phyloP scores from a whole-genome alignment of 2,797 vertebrate species.

The Sebastes oblongus region DNA sequence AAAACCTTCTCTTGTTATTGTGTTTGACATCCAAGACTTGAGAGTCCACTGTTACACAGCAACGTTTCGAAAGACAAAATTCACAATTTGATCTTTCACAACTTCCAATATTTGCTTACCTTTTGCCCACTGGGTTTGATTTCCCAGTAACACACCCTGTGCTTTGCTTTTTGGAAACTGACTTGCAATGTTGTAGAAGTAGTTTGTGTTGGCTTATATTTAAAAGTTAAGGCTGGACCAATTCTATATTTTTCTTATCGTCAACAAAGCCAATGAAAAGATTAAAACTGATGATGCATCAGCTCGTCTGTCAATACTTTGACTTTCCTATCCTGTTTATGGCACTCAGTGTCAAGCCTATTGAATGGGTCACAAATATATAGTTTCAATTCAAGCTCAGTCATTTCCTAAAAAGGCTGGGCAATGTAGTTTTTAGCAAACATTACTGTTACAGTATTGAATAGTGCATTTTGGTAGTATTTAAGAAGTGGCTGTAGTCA shows the following conservation, averaged over 20 bases:
- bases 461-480: not conserved
- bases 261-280: not conserved
- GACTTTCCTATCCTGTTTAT: not conserved
- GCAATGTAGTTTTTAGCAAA: not conserved
- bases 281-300: not conserved
- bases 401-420: too few relatives aligned
- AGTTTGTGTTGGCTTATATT: not conserved
- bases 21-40: not conserved
- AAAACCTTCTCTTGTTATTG: not conserved
- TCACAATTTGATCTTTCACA: not conserved
- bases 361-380: not conserved
- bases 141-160: not conserved
- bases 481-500: too few relatives aligned
- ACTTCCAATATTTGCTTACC: not conserved
- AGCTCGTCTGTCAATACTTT: not conserved
- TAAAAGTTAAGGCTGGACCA: not conserved
- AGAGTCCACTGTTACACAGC: not conserved
- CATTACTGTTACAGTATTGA: not conserved
- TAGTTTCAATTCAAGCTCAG: not conserved
- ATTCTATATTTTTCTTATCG: not conserved
- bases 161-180: not conserved
- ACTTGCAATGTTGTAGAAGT: not conserved
- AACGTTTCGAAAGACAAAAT: not conserved
- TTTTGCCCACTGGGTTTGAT: not conserved
- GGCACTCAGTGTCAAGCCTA: not conserved